Conservation (phyloP, 2,113 vertebrate species). For the Pterocles orientalis region DNA sequence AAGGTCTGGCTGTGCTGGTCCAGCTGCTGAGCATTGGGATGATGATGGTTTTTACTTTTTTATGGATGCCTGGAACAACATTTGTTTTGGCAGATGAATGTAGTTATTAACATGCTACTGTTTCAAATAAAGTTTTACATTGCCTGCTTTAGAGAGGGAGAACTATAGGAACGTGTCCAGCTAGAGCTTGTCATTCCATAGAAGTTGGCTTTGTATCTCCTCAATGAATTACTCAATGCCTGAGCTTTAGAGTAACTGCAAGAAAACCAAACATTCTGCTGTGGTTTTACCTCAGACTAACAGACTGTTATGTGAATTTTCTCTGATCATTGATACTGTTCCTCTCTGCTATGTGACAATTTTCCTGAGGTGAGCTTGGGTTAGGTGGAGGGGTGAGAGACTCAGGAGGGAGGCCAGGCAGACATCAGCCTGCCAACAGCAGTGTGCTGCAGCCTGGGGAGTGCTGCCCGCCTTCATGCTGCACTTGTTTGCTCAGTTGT, state of each 20-base stretch:
- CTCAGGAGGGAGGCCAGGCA: neutral
- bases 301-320: neutral
- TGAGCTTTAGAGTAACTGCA: neutral
- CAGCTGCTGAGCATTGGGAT: neutral
- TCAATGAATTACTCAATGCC: neutral
- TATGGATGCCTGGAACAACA: neutral
- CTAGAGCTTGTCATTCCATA: neutral
- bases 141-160: neutral
- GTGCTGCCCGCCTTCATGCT: neutral
- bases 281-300: neutral
- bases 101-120: neutral
- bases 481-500: conserved; percentile 72
- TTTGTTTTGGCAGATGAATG: neutral
- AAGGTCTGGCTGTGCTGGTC: neutral
- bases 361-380: neutral
- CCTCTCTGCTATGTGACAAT: rapidly evolving
- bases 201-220: neutral
- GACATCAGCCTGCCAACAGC: neutral
- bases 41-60: neutral
- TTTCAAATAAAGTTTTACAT: neutral
- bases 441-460: neutral
- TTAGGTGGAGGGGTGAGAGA: rapidly evolving
- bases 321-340: neutral
- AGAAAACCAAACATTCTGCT: neutral
- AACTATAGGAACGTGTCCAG: neutral